Percentiles rank a stretch among this genome's conserved stretches.
phyloP scores from a whole-genome alignment of 2,113 vertebrate species.

The Osmerus mordax region DNA sequence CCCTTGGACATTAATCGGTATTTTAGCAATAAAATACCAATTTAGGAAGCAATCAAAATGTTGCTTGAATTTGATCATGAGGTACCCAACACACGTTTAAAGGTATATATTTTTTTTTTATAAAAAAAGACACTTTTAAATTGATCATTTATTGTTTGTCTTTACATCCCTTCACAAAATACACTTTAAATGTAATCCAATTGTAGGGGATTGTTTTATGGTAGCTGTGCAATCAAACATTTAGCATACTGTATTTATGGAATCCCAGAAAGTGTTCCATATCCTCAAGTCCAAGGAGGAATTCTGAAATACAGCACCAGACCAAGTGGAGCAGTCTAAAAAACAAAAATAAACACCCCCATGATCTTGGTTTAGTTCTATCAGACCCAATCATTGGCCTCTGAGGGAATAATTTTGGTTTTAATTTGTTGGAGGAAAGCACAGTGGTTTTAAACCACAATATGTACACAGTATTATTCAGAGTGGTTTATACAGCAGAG shows the following conservation, averaged over 20 bases:
- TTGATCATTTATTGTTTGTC: too few relatives aligned
- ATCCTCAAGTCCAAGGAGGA: constrained; percentile 25
- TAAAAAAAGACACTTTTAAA: background rate
- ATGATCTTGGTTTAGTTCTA: constrained; percentile 25
- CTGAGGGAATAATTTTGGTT: background rate
- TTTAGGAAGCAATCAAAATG: too few relatives aligned
- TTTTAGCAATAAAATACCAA: background rate
- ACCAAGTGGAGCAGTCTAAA: constrained; percentile 6
- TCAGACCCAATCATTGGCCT: background rate
- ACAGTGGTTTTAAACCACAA: background rate
- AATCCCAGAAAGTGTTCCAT: constrained; percentile 13
- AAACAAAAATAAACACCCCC: constrained; percentile 20
- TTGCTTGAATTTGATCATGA: too few relatives aligned
- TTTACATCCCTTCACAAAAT: too few relatives aligned
- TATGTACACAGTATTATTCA: background rate
- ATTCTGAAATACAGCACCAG: constrained; percentile 33
- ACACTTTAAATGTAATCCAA: background rate
- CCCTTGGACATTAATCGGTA: background rate
- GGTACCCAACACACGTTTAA: too few relatives aligned
- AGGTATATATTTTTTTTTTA: background rate
- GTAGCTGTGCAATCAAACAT: constrained; percentile 31
- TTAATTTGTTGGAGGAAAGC: background rate
- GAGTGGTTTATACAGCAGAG: background rate
- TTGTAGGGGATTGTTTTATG: background rate
- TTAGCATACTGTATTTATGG: constrained; percentile 12